These are phyloP conservation scores for Sigmodon hispidus DNA, from an alignment of 2,113 vertebrate genomes.

Conservation along the genomic window DNA sequence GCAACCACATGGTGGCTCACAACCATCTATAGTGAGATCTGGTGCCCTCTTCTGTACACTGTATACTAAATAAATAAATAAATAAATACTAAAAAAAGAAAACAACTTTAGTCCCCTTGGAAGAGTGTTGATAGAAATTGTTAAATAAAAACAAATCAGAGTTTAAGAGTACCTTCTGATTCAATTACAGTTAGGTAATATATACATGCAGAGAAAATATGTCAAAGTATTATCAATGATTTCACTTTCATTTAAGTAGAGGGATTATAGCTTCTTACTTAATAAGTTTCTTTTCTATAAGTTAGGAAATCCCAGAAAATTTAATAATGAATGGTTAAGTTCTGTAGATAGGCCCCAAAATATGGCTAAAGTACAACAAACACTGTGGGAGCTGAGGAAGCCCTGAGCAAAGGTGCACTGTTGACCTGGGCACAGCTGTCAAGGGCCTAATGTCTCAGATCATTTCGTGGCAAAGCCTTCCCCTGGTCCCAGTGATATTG, in stretches of 20 bases:
- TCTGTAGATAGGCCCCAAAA: background rate
- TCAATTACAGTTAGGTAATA: background rate
- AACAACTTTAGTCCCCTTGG: background rate
- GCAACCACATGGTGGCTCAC: too few relatives aligned
- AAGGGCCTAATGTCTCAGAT: background rate
- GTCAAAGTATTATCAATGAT: background rate
- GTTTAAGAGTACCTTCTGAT: background rate
- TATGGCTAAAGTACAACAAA: background rate
- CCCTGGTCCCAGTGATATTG: too few relatives aligned
- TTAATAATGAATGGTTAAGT: slow-evolving; percentile 14
- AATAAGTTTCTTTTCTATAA: slow-evolving; percentile 22
- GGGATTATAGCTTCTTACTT: background rate
- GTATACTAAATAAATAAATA: too few relatives aligned
- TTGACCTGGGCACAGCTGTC: background rate
- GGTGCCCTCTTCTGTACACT: too few relatives aligned
- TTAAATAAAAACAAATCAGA: slow-evolving; percentile 1
- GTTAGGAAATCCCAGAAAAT: background rate
- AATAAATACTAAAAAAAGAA: too few relatives aligned
- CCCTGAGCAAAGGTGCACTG: background rate
- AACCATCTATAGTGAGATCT: too few relatives aligned
- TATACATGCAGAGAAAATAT: background rate
- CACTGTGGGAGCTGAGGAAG: background rate
- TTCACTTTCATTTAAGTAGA: background rate
- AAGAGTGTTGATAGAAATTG: background rate
- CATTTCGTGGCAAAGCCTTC: background rate